Conservation (phyloP, 2,888 invertebrate species). For the Bellardia pandia region DNA sequence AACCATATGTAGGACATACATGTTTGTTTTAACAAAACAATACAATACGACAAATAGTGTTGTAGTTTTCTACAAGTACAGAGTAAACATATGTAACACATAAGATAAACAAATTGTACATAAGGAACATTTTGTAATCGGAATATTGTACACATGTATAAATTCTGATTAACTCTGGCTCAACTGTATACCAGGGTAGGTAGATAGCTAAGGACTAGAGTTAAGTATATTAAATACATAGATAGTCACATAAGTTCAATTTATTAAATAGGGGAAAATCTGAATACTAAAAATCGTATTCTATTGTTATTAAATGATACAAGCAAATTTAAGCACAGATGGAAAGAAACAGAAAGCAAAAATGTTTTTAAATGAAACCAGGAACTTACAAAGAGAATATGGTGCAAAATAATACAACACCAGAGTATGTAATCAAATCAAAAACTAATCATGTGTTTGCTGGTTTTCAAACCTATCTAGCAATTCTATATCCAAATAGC, state of each 20-base stretch:
- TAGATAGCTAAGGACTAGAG: constrained; percentile 2
- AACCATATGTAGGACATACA: constrained; percentile 61
- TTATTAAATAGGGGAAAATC: not conserved
- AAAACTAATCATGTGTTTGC: no score
- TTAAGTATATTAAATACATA: constrained; percentile 13
- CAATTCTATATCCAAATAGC: no score
- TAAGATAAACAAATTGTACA: constrained; percentile 63
- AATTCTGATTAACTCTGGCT: not conserved
- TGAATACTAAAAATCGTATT: no score
- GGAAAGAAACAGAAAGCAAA: no score
- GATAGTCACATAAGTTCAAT: not conserved
- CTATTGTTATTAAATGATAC: no score
- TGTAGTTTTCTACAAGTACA: constrained; percentile 24
- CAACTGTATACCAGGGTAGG: not conserved
- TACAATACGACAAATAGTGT: constrained; percentile 28
- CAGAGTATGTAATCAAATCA: no score
- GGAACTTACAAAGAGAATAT: no score
- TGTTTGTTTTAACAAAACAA: constrained; percentile 30
- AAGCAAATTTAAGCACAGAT: no score
- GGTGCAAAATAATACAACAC: no score
- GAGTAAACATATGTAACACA: constrained; percentile 58
- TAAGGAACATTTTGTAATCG: constrained; percentile 26
- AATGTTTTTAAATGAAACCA: no score
- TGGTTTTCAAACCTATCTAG: no score
- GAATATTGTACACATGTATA: constrained; percentile 15